Conservation (phyloP, 2,888 invertebrate species). For the Melieria crassipennis region DNA sequence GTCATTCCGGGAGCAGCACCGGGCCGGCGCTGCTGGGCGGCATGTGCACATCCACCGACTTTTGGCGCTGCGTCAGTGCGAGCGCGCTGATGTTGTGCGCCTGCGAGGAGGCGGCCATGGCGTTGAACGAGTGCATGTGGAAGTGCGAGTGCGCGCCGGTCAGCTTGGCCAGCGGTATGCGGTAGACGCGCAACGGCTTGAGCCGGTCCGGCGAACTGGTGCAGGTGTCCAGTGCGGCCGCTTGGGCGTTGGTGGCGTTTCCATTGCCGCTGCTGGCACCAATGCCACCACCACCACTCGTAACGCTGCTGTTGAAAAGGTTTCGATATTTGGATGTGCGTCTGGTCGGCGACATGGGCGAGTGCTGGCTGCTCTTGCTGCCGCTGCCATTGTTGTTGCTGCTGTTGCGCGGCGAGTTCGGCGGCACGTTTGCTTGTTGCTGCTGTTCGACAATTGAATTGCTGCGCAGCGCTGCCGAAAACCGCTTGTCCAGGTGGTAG, state of each 20-base stretch:
- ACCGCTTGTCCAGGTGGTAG: conserved; percentile 44
- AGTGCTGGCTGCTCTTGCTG: conserved; percentile 40
- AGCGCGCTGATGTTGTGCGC: conserved; percentile 36
- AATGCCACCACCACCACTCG: conserved; percentile 28
- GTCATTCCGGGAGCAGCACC: conserved; percentile 8
- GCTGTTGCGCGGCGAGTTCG: conserved; percentile 51
- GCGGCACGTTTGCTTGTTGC: conserved; percentile 45
- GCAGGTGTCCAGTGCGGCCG: conserved; percentile 33
- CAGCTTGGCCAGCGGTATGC: conserved; percentile 56
- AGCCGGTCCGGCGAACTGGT: conserved; percentile 52
- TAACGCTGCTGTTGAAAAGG: conserved; percentile 44
- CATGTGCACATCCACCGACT: conserved; percentile 44
- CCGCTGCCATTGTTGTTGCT: conserved; percentile 37
- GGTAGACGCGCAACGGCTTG: conserved; percentile 57
- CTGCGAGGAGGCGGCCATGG: conserved; percentile 27
- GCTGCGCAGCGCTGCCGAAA: conserved; percentile 34
- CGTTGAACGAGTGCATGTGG: conserved; percentile 53
- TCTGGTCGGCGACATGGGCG: conserved; percentile 55
- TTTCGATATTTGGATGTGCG: conserved; percentile 53
- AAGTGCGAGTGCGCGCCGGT: conserved; percentile 58
- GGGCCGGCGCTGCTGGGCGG: conserved; percentile 10
- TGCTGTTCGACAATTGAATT: conserved; percentile 24
- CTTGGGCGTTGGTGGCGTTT: conserved; percentile 6
- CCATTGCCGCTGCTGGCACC: conserved; percentile 5
- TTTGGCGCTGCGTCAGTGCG: conserved; percentile 42